Base-by-base conservation (phyloP, 2,113 vertebrate species). In the Gymnocephalus cernua region DNA sequence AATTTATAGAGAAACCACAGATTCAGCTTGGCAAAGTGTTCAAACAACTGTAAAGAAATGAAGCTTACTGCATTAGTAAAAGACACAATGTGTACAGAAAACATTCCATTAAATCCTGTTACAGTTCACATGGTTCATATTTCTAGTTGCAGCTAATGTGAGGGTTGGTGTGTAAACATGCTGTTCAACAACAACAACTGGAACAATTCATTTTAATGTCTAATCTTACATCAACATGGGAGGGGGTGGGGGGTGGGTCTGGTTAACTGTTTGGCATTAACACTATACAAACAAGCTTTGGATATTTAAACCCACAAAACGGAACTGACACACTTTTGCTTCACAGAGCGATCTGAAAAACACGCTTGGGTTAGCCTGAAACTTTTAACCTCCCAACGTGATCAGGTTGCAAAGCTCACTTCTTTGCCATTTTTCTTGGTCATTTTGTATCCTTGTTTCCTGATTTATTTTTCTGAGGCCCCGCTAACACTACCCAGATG, bases 401-500 rank as follows among this genome's bases (percentile, higher is more conserved):
- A 89, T 83, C 82, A 73, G 5, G 81, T 87, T 92, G 77, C 82
- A 88, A 67, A 64, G 59, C 70, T 80, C 44, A 70, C 1, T 63
- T 77, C 41, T 85, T 82, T 76, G 48, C 41, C 65, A 78, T 88
- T 70, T 54, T 63, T 86, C 51, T 73, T 70, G 6, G 18, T 69
- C 62, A 77, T 79, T 78, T 88, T 76, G 29, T 89, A 70, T 83
- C 83, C 71, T 74, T 71, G 47, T 90, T 69, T 88, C 82, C 57
- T 81, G 80, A 90, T 92, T 92, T 90, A 78, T 94, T 83, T 86
- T 86, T 86, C 56, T 72, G 78, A 87, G 77, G 85, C 66, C 66
- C 74, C 29, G 47, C 73, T 92, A 93, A 92, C 78, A 74, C 57
- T 65, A 69, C 66, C 88, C 92, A 93, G 89, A 93, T 92, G 89